A percentile compares a stretch with the other conserved stretches of the same genome.
Conservation (phyloP, 2,113 vertebrate species). For the Leiothrix lutea region DNA sequence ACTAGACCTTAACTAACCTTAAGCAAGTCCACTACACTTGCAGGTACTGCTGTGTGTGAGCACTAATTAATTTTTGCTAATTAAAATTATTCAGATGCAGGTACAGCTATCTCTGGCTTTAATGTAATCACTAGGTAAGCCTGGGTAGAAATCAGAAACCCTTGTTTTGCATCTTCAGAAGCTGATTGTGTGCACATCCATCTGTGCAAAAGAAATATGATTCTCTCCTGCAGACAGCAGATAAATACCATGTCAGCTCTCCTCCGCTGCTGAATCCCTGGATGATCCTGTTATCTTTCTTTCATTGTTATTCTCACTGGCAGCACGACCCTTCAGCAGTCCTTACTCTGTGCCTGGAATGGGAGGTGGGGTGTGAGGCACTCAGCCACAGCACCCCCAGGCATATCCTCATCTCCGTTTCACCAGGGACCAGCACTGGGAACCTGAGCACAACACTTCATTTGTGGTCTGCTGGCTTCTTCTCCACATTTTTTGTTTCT, state of each 20-base stretch:
- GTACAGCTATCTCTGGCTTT: neutral
- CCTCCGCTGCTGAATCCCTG: neutral
- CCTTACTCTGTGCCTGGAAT: neutral
- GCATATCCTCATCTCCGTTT: neutral
- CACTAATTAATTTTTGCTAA: neutral
- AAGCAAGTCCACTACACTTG: neutral
- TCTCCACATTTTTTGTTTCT: slow-evolving; percentile 48
- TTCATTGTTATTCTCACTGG: neutral
- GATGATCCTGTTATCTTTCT: slow-evolving; percentile 26
- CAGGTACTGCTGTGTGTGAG: accelerated
- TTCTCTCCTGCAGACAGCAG: neutral
- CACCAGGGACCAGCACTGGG: neutral
- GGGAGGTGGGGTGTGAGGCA: neutral
- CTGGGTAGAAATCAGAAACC: neutral
- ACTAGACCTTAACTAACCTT: neutral
- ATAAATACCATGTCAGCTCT: slow-evolving; percentile 26
- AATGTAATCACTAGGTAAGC: neutral
- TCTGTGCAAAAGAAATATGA: slow-evolving; percentile 14
- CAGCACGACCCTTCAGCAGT: slow-evolving; percentile 9
- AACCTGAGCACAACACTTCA: slow-evolving; percentile 43
- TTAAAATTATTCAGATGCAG: neutral
- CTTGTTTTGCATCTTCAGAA: neutral
- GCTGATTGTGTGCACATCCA: neutral
- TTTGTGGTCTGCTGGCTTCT: slow-evolving; percentile 55
- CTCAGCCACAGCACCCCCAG: neutral